Base-by-base conservation (phyloP, 2,888 invertebrate genomes). In the Cataglyphis albicans region DNA sequence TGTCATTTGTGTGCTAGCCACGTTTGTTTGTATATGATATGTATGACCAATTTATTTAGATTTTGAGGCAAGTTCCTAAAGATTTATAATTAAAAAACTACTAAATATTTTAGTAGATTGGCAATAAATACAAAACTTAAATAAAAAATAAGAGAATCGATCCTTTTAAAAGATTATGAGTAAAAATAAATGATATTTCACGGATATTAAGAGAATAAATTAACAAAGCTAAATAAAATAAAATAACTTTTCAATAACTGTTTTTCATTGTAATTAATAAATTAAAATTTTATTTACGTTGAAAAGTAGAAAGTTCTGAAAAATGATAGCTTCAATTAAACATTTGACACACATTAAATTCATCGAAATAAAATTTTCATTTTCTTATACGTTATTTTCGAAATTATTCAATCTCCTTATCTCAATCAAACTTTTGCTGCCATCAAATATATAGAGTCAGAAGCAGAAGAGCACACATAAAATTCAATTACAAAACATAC, bases 401-500 rank as follows among this genome's bases (percentile, higher is more conserved):
- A 12, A 70, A 68, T 32, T 59, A 21, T 12, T 67, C 29, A 67
- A 29, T 55, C 41, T 78, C 18, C n/a, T 48, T 48, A 67, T 57
- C 57, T 59, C 15, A 18, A 32, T 3, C 59, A 3, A 44, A 25
- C 35, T 35, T 35, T 52, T 29, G 44, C 21, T 12, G 32, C 41
- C 10, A 12, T 32, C 44, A 25, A 38, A 70, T 25, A 1, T 48
- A n/a, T 38, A 65, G 29, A 76, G 29, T 41, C 38, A n/a, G 18
- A 32, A 9, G 6, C 21, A 18, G 35, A 32, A 35, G n/a, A 6
- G 10, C 7, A 18, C 32, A 41, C 32, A 68, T 59, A 59, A 68
- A 32, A 25, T 63, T 57, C n/a, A 78, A 25, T 70, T 44, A 70
- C 68, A 44, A 67, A 76, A 67, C 41, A 29, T 38, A 65, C 55